phyloP scores from a whole-genome alignment of 2,113 vertebrate species.

The Heteronetta atricapilla region DNA sequence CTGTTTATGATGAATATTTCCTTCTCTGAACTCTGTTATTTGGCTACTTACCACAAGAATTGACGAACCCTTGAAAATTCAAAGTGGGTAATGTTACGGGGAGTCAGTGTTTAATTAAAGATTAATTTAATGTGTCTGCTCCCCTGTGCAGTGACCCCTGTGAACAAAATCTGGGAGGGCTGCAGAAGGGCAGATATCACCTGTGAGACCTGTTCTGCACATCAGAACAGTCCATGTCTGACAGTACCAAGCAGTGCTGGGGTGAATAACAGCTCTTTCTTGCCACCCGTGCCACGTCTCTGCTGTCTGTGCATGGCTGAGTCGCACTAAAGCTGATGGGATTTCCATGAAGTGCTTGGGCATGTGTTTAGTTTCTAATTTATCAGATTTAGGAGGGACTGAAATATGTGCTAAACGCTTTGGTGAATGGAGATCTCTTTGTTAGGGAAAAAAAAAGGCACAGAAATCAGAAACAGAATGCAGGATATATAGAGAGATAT shows the following conservation, averaged over 20 bases:
- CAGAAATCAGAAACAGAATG: background rate
- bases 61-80: background rate
- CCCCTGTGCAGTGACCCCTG: background rate
- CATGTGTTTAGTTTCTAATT: background rate
- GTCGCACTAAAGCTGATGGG: background rate
- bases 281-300: background rate
- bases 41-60: background rate
- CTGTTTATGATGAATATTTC: background rate
- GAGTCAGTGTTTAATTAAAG: background rate
- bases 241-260: background rate
- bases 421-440: background rate
- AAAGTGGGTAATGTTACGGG: background rate
- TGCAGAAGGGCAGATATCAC: background rate
- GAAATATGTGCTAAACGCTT: background rate
- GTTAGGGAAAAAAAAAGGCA: background rate
- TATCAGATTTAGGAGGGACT: background rate
- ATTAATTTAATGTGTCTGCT: background rate
- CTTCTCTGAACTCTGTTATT: background rate
- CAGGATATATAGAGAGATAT: background rate
- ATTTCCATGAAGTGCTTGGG: background rate
- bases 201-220: background rate
- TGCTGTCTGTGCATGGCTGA: background rate
- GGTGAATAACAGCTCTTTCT: background rate
- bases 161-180: background rate
- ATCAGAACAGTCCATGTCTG: background rate